Evolutionary conservation across 2,888 invertebrate genomes (phyloP), one percentile per base, ranked within the genome.

Genomic region (Tetheella fluctuosa): DNA sequence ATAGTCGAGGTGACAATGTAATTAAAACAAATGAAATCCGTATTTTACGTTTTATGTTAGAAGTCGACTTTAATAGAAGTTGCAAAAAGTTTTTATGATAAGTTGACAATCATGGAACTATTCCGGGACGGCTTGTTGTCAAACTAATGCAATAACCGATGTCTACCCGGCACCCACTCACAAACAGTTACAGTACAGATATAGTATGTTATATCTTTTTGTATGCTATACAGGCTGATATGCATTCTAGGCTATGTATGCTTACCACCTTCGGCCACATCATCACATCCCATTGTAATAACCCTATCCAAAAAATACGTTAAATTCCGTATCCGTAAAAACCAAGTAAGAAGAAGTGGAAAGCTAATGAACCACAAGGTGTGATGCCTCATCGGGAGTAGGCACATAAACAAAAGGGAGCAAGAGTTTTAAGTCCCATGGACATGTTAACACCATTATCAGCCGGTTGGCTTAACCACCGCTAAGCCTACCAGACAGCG

Each of bases 391-490:
- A 48, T 48, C 20, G n/a, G 10, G 8, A 28, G 15, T 17, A 13
- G 28, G 37, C 30, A 53, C 10, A 23, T 55, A 37, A 74, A 70
- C 68, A 70, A 66, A 64, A 66, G 67, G 65, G 59, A 61, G 61
- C 63, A 34, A 65, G 74, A 83, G 83, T 88, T 89, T 89, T 85
- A 90, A 90, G 85, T 85, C 83, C 77, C 68, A 78, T 67, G 77
- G 85, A 89, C 88, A 82, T 79, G 89, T 83, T 90, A 90, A 89
- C 87, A 90, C 92, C 81, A 87, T 90, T 91, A 91, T 90, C 90
- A 83, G 83, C 74, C 55, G 55, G 73, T 61, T 72, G 84, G 86
- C 85, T 91, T 89, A 90, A 71, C 79, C 67, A 70, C 65, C 73
- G 80, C 70, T 89, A 89, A 90, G 85, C 87, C 84, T 64, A 68